These are phyloP conservation scores for Oryzias melastigma DNA, from an alignment of 2,113 vertebrate genomes.

Conservation along the genomic window DNA sequence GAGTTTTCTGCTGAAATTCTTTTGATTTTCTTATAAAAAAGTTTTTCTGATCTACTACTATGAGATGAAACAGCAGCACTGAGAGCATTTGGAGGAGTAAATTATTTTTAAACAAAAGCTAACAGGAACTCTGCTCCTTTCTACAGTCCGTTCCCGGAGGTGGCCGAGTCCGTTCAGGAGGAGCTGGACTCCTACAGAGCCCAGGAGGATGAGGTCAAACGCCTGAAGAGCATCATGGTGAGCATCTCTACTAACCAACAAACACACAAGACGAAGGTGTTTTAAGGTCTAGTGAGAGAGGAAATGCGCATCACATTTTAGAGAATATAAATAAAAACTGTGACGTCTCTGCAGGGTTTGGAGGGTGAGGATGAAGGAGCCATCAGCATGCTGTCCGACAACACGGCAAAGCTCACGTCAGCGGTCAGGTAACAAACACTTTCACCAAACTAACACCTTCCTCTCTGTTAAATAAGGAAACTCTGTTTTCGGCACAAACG, in stretches of 20 bases:
- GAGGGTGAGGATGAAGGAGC: conserved; percentile 98
- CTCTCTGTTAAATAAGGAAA: not conserved
- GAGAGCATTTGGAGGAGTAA: too few species aligned
- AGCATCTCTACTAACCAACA: conserved; percentile 3
- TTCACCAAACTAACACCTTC: not conserved
- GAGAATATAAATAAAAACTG: too few species aligned
- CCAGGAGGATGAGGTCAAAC: conserved; percentile 97
- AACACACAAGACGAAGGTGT: too few species aligned
- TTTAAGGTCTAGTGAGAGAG: too few species aligned
- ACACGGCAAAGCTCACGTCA: conserved; percentile 97
- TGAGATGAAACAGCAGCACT: too few species aligned
- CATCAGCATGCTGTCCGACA: conserved; percentile 98
- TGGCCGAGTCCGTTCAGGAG: conserved; percentile 95
- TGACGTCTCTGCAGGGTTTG: conserved; percentile 81
- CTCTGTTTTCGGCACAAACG: too few species aligned
- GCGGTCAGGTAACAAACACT: conserved; percentile 85
- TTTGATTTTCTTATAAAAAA: too few species aligned
- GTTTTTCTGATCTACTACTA: too few species aligned
- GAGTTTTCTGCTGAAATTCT: too few species aligned
- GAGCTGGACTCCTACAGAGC: conserved; percentile 92
- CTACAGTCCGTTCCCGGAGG: conserved; percentile 93
- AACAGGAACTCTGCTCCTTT: conserved; percentile 1
- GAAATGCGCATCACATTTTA: too few species aligned
- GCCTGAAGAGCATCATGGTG: conserved; percentile 98
- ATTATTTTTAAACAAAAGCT: too few species aligned